These are phyloP conservation scores for Borostomias antarcticus DNA, from an alignment of 2,797 vertebrate genomes.

Conservation along the genomic window DNA sequence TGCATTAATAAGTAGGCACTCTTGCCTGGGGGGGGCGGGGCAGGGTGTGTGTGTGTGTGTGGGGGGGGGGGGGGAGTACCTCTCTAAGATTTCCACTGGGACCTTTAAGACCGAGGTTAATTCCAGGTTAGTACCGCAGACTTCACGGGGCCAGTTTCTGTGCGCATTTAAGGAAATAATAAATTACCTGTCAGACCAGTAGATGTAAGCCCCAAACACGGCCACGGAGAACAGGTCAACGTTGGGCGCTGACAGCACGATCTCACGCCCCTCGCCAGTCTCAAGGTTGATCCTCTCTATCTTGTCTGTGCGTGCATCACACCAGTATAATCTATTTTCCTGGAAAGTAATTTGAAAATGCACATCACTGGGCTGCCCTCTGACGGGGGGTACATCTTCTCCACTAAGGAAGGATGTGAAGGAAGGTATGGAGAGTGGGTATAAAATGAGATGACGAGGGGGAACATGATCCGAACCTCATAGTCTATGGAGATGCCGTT, in stretches of 20 bases:
- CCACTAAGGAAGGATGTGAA: conserved; percentile 55
- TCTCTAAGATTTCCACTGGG: conserved; percentile 53
- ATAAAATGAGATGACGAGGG: not conserved
- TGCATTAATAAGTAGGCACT: conserved; percentile 56
- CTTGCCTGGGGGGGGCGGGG: no score
- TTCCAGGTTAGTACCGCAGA: conserved; percentile 77
- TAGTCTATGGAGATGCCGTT: conserved; percentile 98
- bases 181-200: conserved; percentile 99
- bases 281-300: conserved; percentile 99
- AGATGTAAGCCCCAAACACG: conserved; percentile 98
- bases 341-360: conserved; percentile 86
- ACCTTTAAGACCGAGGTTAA: conserved; percentile 77
- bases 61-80: conserved; percentile 51
- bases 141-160: conserved; percentile 69
- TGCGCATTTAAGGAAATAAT: conserved; percentile 86
- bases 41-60: no score
- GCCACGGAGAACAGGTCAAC: conserved; percentile 98
- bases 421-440: not conserved
- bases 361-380: conserved; percentile 65
- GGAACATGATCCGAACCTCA: conserved; percentile 77
- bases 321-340: conserved; percentile 99
- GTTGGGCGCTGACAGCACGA: conserved; percentile 94
- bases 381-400: conserved; percentile 59
- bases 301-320: conserved; percentile 97
- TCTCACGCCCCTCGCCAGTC: conserved; percentile 92